A percentile compares a stretch with the other conserved stretches of the same genome.
Conservation (phyloP, 2,888 invertebrate genomes). For the Cerastis leucographa region DNA sequence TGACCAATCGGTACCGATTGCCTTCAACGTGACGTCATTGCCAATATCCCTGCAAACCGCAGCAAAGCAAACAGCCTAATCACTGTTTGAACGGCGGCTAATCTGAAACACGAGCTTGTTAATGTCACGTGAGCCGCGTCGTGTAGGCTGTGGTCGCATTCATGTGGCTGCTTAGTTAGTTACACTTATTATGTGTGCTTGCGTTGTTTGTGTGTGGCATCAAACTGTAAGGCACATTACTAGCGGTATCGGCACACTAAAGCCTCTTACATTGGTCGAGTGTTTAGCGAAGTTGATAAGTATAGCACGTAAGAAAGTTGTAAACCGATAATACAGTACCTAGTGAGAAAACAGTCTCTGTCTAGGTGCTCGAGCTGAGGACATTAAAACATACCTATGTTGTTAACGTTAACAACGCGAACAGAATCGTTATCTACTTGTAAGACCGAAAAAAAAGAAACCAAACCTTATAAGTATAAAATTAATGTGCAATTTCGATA, state of each 20-base stretch:
- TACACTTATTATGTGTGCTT: not conserved
- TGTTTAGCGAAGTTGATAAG: not conserved
- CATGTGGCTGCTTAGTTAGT: constrained; percentile 33
- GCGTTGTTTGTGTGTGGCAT: not conserved
- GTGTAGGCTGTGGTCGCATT: constrained; percentile 33
- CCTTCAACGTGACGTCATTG: constrained; percentile 13
- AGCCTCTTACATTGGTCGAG: not conserved
- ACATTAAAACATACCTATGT: too few relatives aligned
- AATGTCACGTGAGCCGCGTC: constrained; percentile 21
- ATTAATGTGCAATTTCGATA: too few relatives aligned
- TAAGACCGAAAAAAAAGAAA: too few relatives aligned
- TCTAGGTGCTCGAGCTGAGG: too few relatives aligned
- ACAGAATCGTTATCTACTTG: too few relatives aligned
- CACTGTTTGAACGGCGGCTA: constrained; percentile 32
- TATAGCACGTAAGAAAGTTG: too few relatives aligned
- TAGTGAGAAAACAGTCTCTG: too few relatives aligned
- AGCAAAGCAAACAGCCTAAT: constrained; percentile 39
- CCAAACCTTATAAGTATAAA: too few relatives aligned
- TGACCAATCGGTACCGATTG: not conserved
- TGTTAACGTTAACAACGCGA: too few relatives aligned
- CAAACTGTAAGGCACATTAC: not conserved
- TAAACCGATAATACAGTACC: too few relatives aligned
- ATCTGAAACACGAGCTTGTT: constrained; percentile 41
- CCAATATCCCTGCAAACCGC: constrained; percentile 28
- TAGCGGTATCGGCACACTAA: not conserved